phyloP scores from a whole-genome alignment of 1,140 invertebrate species.

The Caenorhabditis remanei region DNA sequence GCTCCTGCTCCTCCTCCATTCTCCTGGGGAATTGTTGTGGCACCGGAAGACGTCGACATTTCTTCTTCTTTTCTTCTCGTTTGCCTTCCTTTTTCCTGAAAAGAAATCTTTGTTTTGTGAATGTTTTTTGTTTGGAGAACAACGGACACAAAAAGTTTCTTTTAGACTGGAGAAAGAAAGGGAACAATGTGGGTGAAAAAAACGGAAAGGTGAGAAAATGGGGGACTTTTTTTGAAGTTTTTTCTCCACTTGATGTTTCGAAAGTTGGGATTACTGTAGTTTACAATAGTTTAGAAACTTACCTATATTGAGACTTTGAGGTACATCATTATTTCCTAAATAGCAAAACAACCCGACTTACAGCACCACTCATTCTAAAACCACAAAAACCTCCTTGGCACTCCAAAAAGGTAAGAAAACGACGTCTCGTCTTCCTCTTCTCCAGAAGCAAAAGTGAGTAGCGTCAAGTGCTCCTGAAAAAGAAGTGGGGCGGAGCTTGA shows the following conservation, averaged over 20 bases:
- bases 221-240: neutral
- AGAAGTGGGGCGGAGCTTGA: neutral
- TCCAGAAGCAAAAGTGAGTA: constrained; percentile 18
- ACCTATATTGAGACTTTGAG: too few species aligned
- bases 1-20: constrained; percentile 20
- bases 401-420: too few species aligned
- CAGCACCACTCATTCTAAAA: too few species aligned
- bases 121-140: neutral
- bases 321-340: too few species aligned
- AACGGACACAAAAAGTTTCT: too few species aligned
- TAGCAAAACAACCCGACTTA: too few species aligned
- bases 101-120: constrained; percentile 34
- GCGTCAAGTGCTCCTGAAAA: constrained; percentile 41
- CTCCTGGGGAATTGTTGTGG: constrained; percentile 53
- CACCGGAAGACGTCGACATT: constrained; percentile 48
- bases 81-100: neutral
- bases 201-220: neutral
- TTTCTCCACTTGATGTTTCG: too few species aligned
- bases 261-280: too few species aligned
- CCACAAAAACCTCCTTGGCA: too few species aligned
- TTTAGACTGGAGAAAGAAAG: neutral
- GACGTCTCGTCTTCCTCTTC: neutral
- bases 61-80: neutral
- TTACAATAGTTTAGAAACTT: too few species aligned
- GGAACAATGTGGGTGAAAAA: neutral